Base-by-base conservation (phyloP, 2,888 invertebrate genomes). In the Sisyra terminalis region DNA sequence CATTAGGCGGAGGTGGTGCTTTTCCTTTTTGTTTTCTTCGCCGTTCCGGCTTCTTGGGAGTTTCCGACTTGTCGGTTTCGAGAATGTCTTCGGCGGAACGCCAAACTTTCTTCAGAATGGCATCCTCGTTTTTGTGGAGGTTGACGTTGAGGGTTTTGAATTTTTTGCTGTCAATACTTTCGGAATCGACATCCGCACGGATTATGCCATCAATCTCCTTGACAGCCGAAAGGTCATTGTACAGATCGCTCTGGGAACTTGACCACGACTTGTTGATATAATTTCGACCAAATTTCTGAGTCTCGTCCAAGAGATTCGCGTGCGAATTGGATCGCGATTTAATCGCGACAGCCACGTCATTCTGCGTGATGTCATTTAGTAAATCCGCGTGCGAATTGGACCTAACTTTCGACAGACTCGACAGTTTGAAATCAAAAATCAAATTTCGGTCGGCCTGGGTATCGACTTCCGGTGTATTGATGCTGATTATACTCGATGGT, bases 71-170 rank as follows among this genome's bases (percentile, higher is more conserved):
- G 11, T 32, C 14, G 6, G 5, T 13, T 14, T 50, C 55, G 24
- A 61, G 45, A 13, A 63, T 48, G 49, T 62, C 58, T 43, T 63
- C 63, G n/a, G 59, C 58, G 1, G 61, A 61, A 44, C 55, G 59
- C 63, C 63, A 63, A 3, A 61, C 53, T 48, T 63, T 63, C 43
- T 55, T 53, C 39, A 61, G 49, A n/a, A 48, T 49, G 9, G 42
- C 43, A 9, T 44, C 46, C 4, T 45, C 43, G 13, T n/a, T 24
- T 43, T 43, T 43, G 16, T 38, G 31, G 11, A 43, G 11, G 29
- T 37, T 37, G 7, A 37, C 29, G 11, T 43, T 43, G 8, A 43
- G 29, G 11, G 18, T 29, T 31, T 43, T 37, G 15, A 14, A 37
- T 16, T 40, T 39, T 13, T 42, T 32, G 3, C 42, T 46, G 18